Percentiles rank a stretch among this genome's conserved stretches.
phyloP scores from a whole-genome alignment of 2,113 vertebrate genomes.

The Anhinga anhinga region DNA sequence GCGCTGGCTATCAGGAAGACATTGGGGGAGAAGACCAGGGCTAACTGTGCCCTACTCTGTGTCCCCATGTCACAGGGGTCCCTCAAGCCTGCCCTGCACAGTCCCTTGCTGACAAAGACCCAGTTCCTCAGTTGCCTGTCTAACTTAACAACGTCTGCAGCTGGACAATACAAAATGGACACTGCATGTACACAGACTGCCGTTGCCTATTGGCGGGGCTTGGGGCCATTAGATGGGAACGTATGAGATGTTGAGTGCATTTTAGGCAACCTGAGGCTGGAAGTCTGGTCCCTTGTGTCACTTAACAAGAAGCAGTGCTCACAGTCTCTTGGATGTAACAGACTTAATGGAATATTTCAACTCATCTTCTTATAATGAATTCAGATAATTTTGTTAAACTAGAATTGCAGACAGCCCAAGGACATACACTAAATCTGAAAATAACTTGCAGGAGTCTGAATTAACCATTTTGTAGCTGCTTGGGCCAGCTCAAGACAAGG shows the following conservation, averaged over 20 bases:
- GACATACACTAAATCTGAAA: background rate
- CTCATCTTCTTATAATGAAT: background rate
- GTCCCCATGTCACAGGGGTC: fast-evolving
- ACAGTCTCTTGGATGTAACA: background rate
- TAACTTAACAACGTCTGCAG: background rate
- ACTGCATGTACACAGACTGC: background rate
- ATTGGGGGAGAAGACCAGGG: fast-evolving
- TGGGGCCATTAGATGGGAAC: background rate
- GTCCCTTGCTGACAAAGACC: background rate
- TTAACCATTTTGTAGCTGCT: background rate
- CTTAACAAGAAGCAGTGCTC: background rate
- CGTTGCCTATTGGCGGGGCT: fast-evolving
- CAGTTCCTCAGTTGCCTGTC: fast-evolving
- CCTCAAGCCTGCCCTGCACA: fast-evolving
- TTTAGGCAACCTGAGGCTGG: background rate
- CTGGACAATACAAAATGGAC: background rate
- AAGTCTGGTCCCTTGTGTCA: background rate
- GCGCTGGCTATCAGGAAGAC: background rate
- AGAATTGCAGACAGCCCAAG: background rate
- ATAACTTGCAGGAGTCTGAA: background rate
- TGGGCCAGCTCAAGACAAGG: background rate
- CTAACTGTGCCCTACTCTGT: background rate
- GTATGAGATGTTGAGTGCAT: background rate
- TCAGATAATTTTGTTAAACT: background rate
- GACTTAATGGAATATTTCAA: background rate